Evolutionary conservation across 2,113 vertebrate genomes (phyloP).

Genomic region (cattle (Bos taurus)): DNA sequence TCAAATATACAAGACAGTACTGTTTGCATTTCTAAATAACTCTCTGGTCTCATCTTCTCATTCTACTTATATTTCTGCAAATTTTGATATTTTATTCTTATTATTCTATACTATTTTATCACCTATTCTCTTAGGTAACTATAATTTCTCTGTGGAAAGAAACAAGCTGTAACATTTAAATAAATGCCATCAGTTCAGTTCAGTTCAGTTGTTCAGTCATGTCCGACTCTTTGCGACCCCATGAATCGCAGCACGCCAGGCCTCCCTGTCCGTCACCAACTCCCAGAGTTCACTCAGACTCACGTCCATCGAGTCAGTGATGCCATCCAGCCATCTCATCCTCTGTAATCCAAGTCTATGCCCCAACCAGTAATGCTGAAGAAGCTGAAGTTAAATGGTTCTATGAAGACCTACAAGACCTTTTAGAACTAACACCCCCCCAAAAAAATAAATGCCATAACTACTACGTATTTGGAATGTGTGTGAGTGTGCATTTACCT

Average conservation of each 20-base stretch:
- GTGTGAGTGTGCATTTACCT: conserved; percentile 79
- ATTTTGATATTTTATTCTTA: background rate
- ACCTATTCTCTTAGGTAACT: background rate
- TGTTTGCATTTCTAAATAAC: background rate
- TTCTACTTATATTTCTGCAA: conserved; percentile 1
- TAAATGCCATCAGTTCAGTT: background rate
- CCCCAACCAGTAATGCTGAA: too few species aligned
- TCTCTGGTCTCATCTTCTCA: background rate
- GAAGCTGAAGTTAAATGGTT: too few species aligned
- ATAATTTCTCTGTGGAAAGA: conserved; percentile 24
- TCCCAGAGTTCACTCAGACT: too few species aligned
- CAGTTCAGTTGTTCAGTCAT: too few species aligned
- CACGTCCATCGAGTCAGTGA: too few species aligned
- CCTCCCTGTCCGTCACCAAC: too few species aligned
- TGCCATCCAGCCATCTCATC: too few species aligned
- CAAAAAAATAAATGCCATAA: background rate
- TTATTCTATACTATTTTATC: background rate
- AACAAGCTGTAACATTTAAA: background rate
- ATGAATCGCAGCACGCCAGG: too few species aligned
- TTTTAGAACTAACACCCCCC: too few species aligned
- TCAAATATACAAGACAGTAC: background rate
- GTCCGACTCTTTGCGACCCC: too few species aligned
- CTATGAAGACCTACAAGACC: too few species aligned
- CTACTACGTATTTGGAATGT: background rate
- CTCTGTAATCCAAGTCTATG: too few species aligned